Conservation (phyloP, 30 jellyfish, hydroid and myxozoan species). For the Cassiopea xamachana region DNA sequence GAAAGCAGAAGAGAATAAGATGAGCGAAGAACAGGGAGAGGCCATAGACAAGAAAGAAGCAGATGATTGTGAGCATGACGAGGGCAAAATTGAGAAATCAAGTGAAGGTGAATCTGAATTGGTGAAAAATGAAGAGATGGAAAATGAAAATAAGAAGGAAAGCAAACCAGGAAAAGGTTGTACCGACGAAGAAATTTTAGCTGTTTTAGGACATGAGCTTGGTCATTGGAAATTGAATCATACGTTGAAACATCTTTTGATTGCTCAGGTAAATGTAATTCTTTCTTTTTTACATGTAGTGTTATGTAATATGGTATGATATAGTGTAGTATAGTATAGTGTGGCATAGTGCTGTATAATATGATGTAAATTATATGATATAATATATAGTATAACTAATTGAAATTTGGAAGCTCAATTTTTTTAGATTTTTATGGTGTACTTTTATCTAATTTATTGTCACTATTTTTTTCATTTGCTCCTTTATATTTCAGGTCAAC, state of each 20-base stretch:
- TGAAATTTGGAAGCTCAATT: too few species aligned
- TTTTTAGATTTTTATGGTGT: not conserved
- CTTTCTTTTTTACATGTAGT: not conserved
- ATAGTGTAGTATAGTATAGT: too few species aligned
- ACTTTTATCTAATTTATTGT: not conserved
- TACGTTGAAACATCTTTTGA: constrained; percentile 78
- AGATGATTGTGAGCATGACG: not conserved
- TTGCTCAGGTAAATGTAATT: constrained; percentile 77
- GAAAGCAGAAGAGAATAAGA: constrained; percentile 62
- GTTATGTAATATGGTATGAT: too few species aligned
- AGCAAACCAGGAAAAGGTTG: constrained; percentile 74
- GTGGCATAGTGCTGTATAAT: too few species aligned
- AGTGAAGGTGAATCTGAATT: not conserved
- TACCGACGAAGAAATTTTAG: constrained; percentile 87
- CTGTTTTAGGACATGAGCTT: constrained; percentile 96
- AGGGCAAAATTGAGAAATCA: not conserved
- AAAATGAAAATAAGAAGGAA: constrained; percentile 1
- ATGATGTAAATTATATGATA: too few species aligned
- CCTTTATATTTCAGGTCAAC: constrained; percentile 66
- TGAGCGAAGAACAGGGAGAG: constrained; percentile 40
- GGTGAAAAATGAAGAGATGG: not conserved
- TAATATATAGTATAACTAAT: too few species aligned
- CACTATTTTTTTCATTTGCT: not conserved
- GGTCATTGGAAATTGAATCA: constrained; percentile 98
- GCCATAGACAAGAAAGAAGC: constrained; percentile 17